A percentile compares a stretch with the other conserved stretches of the same genome.
These are phyloP conservation scores for Calidris pygmaea DNA, from an alignment of 2,113 vertebrate genomes.

Conservation along the genomic window DNA sequence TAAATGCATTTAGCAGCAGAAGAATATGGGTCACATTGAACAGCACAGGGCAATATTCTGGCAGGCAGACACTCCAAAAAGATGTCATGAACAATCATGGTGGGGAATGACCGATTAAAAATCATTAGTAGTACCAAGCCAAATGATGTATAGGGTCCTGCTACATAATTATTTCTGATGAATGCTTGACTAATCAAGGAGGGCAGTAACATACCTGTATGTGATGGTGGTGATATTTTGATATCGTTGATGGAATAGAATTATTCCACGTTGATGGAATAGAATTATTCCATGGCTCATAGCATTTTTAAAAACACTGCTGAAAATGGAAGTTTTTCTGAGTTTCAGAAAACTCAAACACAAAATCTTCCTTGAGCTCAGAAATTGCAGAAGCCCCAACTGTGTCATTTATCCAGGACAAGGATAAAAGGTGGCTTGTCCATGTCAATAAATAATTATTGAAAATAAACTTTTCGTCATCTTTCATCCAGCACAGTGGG, in stretches of 20 bases:
- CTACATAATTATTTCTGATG: background rate
- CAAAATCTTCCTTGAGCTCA: background rate
- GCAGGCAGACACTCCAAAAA: background rate
- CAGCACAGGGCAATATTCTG: background rate
- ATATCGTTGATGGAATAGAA: background rate
- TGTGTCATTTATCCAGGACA: background rate
- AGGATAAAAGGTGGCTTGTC: background rate
- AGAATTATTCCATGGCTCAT: background rate
- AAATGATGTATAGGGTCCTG: background rate
- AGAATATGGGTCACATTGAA: background rate
- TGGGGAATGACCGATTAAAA: background rate
- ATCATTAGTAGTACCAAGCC: background rate
- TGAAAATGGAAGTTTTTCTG: background rate
- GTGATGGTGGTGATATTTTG: background rate
- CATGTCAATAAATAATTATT: background rate
- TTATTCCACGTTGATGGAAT: background rate
- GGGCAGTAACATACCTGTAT: background rate
- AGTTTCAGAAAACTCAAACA: background rate
- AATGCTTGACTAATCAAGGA: background rate
- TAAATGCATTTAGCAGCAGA: background rate
- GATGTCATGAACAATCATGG: background rate
- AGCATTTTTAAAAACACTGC: background rate
- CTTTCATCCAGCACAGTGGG: background rate
- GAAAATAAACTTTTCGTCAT: background rate
- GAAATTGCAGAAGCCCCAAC: background rate